phyloP scores from a whole-genome alignment of 2,888 invertebrate species.

The Nomada lathburiana region DNA sequence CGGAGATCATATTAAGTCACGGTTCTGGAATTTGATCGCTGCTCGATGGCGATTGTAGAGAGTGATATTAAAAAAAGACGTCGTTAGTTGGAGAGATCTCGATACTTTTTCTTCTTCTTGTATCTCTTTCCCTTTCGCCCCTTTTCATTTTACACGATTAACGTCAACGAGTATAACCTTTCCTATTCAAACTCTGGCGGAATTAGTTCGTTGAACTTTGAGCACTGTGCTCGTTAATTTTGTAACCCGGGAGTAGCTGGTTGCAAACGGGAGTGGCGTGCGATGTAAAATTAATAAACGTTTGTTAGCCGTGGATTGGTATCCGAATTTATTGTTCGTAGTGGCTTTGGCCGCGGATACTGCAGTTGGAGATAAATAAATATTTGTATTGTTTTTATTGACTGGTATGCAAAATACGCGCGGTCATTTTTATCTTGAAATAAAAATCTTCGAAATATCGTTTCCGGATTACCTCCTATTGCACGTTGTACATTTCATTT shows the following conservation, averaged over 20 bases:
- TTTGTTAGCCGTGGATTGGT: not conserved
- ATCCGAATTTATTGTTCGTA: slow-evolving; percentile 16
- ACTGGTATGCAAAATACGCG: not conserved
- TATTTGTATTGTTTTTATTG: slow-evolving; percentile 2
- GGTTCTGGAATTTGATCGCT: too few relatives aligned
- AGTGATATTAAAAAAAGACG: not conserved
- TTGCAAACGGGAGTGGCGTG: not conserved
- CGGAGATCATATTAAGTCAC: too few relatives aligned
- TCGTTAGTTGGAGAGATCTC: slow-evolving; percentile 3
- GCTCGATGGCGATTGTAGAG: not conserved
- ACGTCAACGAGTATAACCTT: slow-evolving; percentile 11
- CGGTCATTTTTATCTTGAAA: not conserved
- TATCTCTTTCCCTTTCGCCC: too few relatives aligned
- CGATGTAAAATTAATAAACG: slow-evolving; percentile 40
- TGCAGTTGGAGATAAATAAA: not conserved
- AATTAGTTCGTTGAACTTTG: slow-evolving; percentile 36
- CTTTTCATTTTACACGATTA: not conserved
- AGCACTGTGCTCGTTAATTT: slow-evolving; percentile 36
- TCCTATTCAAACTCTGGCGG: slow-evolving; percentile 8
- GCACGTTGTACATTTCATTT: too few relatives aligned
- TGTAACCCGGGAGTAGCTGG: slow-evolving; percentile 2
- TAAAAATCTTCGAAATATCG: too few relatives aligned
- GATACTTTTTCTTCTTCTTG: not conserved
- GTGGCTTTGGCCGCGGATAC: not conserved
- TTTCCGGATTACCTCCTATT: not conserved